Evolutionary conservation across 2,888 invertebrate genomes (phyloP).

Genomic region (Hipparchia sbordonii): DNA sequence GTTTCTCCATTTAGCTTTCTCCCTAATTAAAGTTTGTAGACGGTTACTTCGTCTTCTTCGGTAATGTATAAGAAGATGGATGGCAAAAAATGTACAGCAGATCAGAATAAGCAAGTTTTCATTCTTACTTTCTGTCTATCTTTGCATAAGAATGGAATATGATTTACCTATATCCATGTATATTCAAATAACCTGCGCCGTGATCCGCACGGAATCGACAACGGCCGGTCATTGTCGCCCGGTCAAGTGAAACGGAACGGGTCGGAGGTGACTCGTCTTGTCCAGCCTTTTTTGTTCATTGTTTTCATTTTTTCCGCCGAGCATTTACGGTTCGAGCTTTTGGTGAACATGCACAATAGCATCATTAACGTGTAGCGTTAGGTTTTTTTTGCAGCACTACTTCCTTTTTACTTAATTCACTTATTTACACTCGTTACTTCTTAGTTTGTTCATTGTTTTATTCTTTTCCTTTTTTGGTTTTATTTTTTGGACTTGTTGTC

Average conservation of each 20-base stretch:
- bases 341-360: slow-evolving; percentile 5
- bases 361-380: slow-evolving; percentile 18
- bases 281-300: slow-evolving; percentile 32
- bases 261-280: slow-evolving; percentile 39
- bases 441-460: background rate
- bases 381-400: slow-evolving; percentile 10
- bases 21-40: no score
- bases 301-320: slow-evolving; percentile 31
- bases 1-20: background rate
- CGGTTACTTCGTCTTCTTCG: no score
- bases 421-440: background rate
- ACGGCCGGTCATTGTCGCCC: slow-evolving; percentile 41
- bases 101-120: background rate
- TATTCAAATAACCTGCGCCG: background rate
- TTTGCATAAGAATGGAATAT: no score
- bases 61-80: no score
- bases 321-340: slow-evolving; percentile 19
- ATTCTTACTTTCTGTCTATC: background rate
- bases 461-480: background rate
- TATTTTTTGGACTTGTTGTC: background rate
- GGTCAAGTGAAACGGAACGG: slow-evolving; percentile 41
- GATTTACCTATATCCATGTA: background rate
- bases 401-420: background rate
- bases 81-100: background rate
- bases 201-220: slow-evolving; percentile 23